Percentiles rank a stretch among this genome's conserved stretches.
Conservation (phyloP, 2,113 vertebrate genomes). For the Strigops habroptila region DNA sequence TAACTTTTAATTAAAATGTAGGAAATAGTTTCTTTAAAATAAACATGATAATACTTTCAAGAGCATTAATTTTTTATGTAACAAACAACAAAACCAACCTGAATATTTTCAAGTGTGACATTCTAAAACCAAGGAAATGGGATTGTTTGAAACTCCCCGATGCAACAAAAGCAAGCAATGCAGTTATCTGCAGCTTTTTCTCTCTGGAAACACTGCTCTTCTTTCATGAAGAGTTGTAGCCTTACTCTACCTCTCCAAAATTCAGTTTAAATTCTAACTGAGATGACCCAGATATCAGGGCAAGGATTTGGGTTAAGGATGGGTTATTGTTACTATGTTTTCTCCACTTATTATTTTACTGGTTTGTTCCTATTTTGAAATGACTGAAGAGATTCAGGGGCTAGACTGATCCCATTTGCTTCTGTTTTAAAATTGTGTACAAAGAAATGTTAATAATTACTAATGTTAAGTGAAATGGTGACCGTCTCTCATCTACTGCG, state of each 20-base stretch:
- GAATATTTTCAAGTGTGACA: conserved; percentile 63
- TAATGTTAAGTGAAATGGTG: not conserved
- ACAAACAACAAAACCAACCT: conserved; percentile 55
- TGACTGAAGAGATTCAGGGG: not conserved
- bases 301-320: not conserved
- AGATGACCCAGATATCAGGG: not conserved
- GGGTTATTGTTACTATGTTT: not conserved
- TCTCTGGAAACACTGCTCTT: not conserved
- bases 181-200: not conserved
- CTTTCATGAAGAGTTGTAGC: not conserved
- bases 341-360: not conserved
- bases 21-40: conserved; percentile 73
- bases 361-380: not conserved
- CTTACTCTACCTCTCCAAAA: not conserved
- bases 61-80: conserved; percentile 70
- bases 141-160: conserved; percentile 9
- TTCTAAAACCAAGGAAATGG: not conserved
- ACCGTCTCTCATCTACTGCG: not conserved
- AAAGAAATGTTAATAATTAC: not conserved
- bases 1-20: conserved; percentile 78
- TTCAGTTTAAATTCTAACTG: not conserved
- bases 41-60: conserved; percentile 69
- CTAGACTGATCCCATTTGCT: not conserved
- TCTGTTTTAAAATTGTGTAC: not conserved
- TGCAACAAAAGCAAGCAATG: not conserved